Base-by-base conservation (phyloP, 2,113 vertebrate species). In the Ascaphus truei region DNA sequence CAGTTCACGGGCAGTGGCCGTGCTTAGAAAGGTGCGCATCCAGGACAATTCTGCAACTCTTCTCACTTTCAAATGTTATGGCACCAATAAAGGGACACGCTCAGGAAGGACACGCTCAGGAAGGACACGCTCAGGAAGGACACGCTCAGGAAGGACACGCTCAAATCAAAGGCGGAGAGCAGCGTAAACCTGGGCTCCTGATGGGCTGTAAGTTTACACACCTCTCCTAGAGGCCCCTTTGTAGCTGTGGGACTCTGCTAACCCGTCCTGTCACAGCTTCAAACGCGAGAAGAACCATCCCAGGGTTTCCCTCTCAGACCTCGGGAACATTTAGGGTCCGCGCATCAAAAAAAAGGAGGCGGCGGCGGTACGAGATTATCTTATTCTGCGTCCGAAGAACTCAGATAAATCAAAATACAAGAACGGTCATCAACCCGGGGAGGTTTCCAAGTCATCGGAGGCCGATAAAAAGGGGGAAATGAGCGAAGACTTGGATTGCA, bases 151-250 rank as follows among this genome's bases (percentile, higher is more conserved):
- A 69, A 68, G 37, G 34, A 30, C 45, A 39, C n/a, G 16, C 25
- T 15, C 22, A 60, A 69, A 31, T 69, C 30, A 69, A 69, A 69
- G 66, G 18, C 55, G 51, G n/a, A 22, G 16, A 3, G 30, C 25
- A 18, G 22, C 36, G 37, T 27, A 50, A 68, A 41, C 48, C 20
- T 15, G 8, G 41, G n/a, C 65, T 59, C 53, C 55, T 22, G 16
- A 51, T 29, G n/a, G 56, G 66, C 43, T 69, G 66, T 51, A 68
- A 68, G 41, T 50, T 68, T 68, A 51, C 33, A 60, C 66, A 69
- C 66, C 55, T 69, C 23, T n/a, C 8, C 47, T 7, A 34, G 25
- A n/a, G 9, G 25, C 3, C 23, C 6, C 43, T 22, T 22, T 47
- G 43, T 22, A 9, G 18, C 16, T 3, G 43, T 22, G 23, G n/a